Conservation (phyloP, 1,140 invertebrate genomes). For the Theocolax elegans region DNA sequence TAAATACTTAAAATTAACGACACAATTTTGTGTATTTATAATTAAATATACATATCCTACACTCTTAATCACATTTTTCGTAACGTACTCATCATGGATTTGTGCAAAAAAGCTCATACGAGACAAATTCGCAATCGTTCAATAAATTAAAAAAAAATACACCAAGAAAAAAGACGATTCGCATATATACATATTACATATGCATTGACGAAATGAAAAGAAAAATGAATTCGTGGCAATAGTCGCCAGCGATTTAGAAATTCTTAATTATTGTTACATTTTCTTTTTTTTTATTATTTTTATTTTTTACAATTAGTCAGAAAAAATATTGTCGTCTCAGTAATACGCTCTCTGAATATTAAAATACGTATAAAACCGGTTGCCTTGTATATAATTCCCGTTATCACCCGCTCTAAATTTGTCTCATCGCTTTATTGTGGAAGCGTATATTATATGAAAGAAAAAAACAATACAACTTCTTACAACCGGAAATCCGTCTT, state of each 20-base stretch:
- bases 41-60: too few relatives aligned
- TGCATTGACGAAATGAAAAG: too few relatives aligned
- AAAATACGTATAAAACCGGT: slow-evolving; percentile 30
- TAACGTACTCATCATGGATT: background rate
- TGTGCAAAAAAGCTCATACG: background rate
- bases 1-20: too few relatives aligned
- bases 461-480: too few relatives aligned
- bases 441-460: too few relatives aligned
- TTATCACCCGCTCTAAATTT: background rate
- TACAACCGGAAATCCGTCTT: too few relatives aligned
- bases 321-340: slow-evolving; percentile 13
- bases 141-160: too few relatives aligned
- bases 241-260: background rate
- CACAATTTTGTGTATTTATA: too few relatives aligned
- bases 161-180: too few relatives aligned
- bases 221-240: slow-evolving; percentile 10
- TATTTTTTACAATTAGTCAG: background rate
- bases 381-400: background rate
- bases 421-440: too few relatives aligned
- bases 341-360: slow-evolving; percentile 23
- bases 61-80: slow-evolving; percentile 5
- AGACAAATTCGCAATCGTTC: background rate
- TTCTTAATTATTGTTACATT: too few relatives aligned
- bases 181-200: too few relatives aligned
- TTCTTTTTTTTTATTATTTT: background rate